Conservation (phyloP, 53 echinoderm and acorn worm genomes). For the Echinometra lucunter region DNA sequence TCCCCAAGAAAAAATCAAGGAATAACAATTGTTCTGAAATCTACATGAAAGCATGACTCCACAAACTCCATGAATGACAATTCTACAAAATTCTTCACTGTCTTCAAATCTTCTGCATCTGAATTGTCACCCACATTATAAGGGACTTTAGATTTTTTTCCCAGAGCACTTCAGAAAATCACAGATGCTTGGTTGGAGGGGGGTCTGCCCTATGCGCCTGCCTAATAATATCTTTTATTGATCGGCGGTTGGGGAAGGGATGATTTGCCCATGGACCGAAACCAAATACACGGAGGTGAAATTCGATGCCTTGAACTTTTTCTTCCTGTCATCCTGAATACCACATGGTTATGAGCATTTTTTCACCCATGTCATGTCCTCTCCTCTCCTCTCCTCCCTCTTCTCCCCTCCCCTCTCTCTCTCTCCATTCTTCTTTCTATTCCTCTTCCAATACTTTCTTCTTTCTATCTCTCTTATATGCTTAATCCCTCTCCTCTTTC, state of each 20-base stretch:
- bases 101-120: not conserved
- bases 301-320: conserved; percentile 27
- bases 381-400: not conserved
- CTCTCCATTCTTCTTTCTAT: not conserved
- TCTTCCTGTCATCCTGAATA: not conserved
- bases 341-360: not conserved
- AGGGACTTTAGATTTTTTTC: not conserved
- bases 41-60: too few relatives aligned
- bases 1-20: too few relatives aligned
- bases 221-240: not conserved
- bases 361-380: not conserved
- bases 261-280: not conserved
- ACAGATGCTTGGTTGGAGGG: not conserved
- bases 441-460: not conserved
- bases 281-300: not conserved
- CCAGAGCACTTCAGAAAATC: not conserved
- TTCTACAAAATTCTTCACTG: too few relatives aligned
- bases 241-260: not conserved
- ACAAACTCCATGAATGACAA: too few relatives aligned
- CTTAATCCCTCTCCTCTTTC: too few relatives aligned
- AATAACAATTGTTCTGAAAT: too few relatives aligned
- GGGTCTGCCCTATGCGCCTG: not conserved
- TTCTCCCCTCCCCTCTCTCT: not conserved
- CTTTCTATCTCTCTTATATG: too few relatives aligned
- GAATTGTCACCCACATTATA: not conserved